Conservation (phyloP, 2,888 invertebrate genomes). For the Eutolmus rufibarbis region DNA sequence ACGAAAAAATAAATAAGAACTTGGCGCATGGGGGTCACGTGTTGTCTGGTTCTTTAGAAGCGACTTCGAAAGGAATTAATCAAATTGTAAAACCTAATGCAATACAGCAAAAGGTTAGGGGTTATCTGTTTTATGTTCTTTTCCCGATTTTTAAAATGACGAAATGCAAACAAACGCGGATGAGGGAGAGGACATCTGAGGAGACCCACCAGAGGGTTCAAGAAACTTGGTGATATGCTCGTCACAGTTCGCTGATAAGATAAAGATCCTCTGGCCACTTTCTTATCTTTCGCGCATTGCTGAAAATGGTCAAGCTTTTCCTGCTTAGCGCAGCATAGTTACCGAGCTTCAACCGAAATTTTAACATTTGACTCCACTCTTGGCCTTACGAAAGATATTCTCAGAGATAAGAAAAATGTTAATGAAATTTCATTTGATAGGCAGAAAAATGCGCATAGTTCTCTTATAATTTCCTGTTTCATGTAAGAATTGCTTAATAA, state of each 20-base stretch:
- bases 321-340: not conserved
- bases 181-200: not conserved
- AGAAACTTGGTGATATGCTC: not conserved
- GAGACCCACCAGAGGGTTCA: not conserved
- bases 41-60: not conserved
- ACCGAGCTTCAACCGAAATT: not conserved
- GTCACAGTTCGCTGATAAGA: not conserved
- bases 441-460: not conserved
- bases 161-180: not conserved
- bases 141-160: not conserved
- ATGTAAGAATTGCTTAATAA: not conserved
- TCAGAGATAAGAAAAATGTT: not conserved
- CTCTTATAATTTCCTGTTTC: not conserved
- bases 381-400: not conserved
- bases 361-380: not conserved
- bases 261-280: not conserved
- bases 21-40: not conserved
- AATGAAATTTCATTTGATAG: not conserved
- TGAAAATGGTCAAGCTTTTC: not conserved
- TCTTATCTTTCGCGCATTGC: not conserved
- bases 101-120: not conserved
- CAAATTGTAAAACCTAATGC: not conserved
- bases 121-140: not conserved
- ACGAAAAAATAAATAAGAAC: not conserved
- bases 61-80: not conserved